Conservation (phyloP, 2,797 vertebrate species). For the Macropodus opercularis region DNA sequence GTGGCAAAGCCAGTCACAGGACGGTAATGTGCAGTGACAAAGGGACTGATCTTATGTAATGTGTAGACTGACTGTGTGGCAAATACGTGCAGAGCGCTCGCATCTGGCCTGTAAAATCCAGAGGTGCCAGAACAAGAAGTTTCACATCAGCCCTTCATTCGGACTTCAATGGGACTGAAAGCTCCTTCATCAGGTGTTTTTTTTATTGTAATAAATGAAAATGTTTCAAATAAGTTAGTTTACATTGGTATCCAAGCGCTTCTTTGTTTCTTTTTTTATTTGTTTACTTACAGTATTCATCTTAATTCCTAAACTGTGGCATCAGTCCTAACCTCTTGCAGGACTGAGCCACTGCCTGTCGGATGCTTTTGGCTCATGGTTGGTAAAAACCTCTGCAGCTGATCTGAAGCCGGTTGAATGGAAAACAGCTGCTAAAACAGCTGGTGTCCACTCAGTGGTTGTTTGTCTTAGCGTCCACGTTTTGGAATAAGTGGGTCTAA, state of each 20-base stretch:
- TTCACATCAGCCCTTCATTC: slow-evolving; percentile 27
- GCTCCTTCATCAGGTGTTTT: no score
- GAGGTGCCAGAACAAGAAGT: slow-evolving; percentile 32
- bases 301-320: no score
- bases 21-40: slow-evolving; percentile 16
- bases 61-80: slow-evolving; percentile 17
- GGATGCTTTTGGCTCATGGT: no score
- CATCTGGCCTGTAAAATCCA: slow-evolving; percentile 51
- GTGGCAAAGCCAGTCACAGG: slow-evolving; percentile 3
- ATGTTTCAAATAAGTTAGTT: no score
- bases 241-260: no score
- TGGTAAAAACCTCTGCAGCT: not conserved
- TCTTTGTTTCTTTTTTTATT: no score
- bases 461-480: slow-evolving; percentile 7
- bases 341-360: no score
- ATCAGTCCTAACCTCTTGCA: no score
- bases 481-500: slow-evolving; percentile 14
- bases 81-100: slow-evolving; percentile 35
- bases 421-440: not conserved
- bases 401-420: no score
- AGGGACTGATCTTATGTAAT: slow-evolving; percentile 5
- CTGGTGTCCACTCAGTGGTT: slow-evolving; percentile 7
- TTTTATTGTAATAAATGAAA: no score
- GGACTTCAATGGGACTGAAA: no score
- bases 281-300: no score